These are phyloP conservation scores for Thecophora atra DNA, from an alignment of 2,888 invertebrate species.

Conservation along the genomic window DNA sequence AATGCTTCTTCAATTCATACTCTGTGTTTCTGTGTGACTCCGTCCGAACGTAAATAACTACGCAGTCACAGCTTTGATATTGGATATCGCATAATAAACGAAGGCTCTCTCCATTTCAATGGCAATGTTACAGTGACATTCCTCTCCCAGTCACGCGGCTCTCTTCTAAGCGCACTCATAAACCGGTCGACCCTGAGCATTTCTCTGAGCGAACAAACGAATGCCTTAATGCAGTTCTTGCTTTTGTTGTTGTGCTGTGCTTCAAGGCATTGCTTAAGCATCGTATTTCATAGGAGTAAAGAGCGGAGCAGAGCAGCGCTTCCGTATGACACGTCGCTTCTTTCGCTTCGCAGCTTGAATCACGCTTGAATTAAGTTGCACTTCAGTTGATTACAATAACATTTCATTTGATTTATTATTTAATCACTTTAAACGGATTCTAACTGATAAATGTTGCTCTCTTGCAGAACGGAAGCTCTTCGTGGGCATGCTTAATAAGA, in stretches of 20 bases:
- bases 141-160: neutral
- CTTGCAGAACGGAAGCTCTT: conserved; percentile 93
- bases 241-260: neutral
- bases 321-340: conserved; percentile 6
- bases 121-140: neutral
- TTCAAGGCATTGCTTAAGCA: conserved; percentile 16
- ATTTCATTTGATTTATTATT: conserved; percentile 5
- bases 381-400: neutral
- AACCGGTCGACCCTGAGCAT: neutral
- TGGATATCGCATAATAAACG: neutral
- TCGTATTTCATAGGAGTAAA: neutral
- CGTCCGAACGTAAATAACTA: too few species aligned
- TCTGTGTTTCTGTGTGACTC: neutral
- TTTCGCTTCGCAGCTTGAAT: conserved; percentile 3
- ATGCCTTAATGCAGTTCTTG: neutral
- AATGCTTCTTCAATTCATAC: neutral
- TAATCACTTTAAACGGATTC: neutral
- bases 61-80: neutral
- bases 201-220: neutral
- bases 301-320: neutral
- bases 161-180: neutral
- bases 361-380: conserved; percentile 30
- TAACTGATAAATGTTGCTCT: conserved; percentile 8
- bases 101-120: conserved; percentile 12
- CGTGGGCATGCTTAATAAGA: conserved; percentile 98